Conservation (phyloP, 2,113 vertebrate species). For the Takifugu bimaculatus region DNA sequence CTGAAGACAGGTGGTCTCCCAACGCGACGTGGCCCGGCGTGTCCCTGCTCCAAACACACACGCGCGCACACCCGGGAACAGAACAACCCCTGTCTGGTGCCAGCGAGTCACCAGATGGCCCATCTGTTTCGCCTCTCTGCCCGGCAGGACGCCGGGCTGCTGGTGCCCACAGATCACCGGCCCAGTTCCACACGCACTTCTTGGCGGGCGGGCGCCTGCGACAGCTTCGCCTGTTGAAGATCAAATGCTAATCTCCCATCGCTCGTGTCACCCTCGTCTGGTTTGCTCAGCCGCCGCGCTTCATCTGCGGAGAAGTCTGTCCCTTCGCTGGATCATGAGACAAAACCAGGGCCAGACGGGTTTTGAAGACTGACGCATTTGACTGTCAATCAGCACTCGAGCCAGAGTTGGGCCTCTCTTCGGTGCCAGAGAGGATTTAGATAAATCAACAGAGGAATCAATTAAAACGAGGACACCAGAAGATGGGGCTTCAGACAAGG, state of each 20-base stretch:
- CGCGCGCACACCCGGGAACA: constrained; percentile 22
- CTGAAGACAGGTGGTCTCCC: constrained; percentile 68
- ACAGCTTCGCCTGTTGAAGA: constrained; percentile 48
- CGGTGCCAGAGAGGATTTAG: constrained; percentile 25
- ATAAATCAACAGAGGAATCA: constrained; percentile 23
- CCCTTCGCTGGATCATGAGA: constrained; percentile 17
- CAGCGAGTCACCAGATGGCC: constrained; percentile 66
- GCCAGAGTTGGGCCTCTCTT: constrained; percentile 15
- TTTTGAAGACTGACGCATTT: constrained; percentile 22
- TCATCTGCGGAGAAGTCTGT: constrained; percentile 31
- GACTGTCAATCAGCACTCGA: constrained; percentile 22
- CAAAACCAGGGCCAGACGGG: constrained; percentile 27
- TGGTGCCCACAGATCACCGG: constrained; percentile 61
- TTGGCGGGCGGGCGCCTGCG: constrained; percentile 43
- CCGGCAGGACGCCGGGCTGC: constrained; percentile 47
- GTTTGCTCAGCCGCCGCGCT: constrained; percentile 37
- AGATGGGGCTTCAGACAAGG: constrained; percentile 20
- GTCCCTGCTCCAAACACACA: constrained; percentile 23
- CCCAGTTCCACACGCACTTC: constrained; percentile 50
- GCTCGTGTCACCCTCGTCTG: constrained; percentile 3
- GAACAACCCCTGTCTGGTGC: constrained; percentile 53
- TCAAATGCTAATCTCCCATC: constrained; percentile 55
- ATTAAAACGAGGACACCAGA: constrained; percentile 31
- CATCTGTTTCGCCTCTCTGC: constrained; percentile 71
- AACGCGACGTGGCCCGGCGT: constrained; percentile 38